Base-by-base conservation (phyloP, 2,797 vertebrate species). In the Calcarius lapponicus region DNA sequence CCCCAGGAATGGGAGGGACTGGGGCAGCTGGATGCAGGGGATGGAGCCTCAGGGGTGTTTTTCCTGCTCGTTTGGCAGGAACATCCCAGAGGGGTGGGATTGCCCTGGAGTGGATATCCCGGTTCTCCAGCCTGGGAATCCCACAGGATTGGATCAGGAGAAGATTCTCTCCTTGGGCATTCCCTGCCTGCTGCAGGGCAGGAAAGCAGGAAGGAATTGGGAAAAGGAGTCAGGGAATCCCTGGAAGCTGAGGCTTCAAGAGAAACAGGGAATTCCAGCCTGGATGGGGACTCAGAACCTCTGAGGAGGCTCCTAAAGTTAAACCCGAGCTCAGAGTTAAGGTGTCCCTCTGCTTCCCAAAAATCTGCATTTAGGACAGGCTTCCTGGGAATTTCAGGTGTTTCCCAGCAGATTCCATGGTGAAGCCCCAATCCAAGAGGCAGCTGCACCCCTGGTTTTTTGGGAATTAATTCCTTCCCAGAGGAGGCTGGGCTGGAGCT, bases 111-210 rank as follows among this genome's bases (percentile, higher is more conserved):
- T 0, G 10, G 13, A 11, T 47, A 32, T 34, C 65, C 19, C 5
- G 1, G 24, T 11, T 18, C 34, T 61, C 17, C 1, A 0, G 18
- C 2, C 1, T 4, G 40, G 25, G 25, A 13, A 57, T 47, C 1
- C n/a, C 43, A 2, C 1, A 26, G 50, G 38, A 3, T 21, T 1
- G 22, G 29, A 11, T 7, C 13, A 4, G 43, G 48, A 17, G 6
- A 20, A 14, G 28, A 2, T 58, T 36, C 14, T 7, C 25, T 61
- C 36, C 29, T 32, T 9, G 8, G 36, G 21, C 28, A 25, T 67
- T 40, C 50, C 58, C 24, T 19, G 48, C 13, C 34, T 31, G 43
- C 78, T 57, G 34, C 69, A 14, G 24, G 12, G 51, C 40, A 25
- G 62, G 42, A 10, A 15, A 28, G 47, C 31, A 10, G 32, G 24